Percentiles rank a stretch among this genome's conserved stretches.
Evolutionary conservation across 1,140 invertebrate species (phyloP).

Genomic region (Drosophila willistoni): DNA sequence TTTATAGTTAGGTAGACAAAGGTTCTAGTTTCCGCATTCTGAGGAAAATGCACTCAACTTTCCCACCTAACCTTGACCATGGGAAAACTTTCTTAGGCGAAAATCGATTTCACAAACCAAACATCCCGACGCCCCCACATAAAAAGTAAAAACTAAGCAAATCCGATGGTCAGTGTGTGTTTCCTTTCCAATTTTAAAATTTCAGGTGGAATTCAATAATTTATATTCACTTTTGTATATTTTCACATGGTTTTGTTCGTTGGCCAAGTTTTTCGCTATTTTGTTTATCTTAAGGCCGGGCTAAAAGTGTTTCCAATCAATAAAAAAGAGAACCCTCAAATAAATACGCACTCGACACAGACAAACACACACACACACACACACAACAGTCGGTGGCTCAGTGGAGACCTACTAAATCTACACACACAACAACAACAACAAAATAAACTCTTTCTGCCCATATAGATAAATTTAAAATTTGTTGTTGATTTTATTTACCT

Average conservation of each 20-base stretch:
- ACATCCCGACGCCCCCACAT: background rate
- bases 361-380: constrained; percentile 22
- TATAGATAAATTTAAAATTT: background rate
- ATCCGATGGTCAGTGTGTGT: background rate
- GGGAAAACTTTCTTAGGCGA: background rate
- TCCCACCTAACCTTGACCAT: background rate
- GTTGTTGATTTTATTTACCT: constrained; percentile 48
- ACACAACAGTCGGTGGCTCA: too few relatives aligned
- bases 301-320: constrained; percentile 51
- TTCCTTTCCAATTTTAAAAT: background rate
- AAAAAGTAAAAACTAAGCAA: background rate
- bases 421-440: too few relatives aligned
- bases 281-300: constrained; percentile 53
- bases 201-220: constrained; percentile 13
- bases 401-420: too few relatives aligned
- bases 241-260: background rate
- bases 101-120: background rate
- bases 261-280: constrained; percentile 21
- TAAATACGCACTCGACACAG: constrained; percentile 5
- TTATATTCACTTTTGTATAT: constrained; percentile 15
- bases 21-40: background rate
- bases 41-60: background rate
- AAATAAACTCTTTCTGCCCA: constrained; percentile 40
- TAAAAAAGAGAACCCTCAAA: constrained; percentile 37
- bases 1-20: background rate